A percentile compares a stretch with the other conserved stretches of the same genome.
Conservation (phyloP, 2,797 vertebrate genomes). For the Acanthurus leucopareius region DNA sequence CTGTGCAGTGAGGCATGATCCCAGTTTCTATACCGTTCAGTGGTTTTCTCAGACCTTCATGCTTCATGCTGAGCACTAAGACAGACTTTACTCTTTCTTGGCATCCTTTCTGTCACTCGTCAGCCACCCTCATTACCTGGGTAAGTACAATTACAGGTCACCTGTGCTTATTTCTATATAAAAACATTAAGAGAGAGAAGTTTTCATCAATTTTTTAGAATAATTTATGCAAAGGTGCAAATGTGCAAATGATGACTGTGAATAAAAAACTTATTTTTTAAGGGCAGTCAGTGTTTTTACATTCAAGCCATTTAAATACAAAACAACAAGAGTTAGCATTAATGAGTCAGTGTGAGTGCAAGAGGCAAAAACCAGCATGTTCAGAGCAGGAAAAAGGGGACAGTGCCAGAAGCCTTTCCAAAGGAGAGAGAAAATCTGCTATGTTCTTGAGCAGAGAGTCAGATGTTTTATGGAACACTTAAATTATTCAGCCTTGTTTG, state of each 20-base stretch:
- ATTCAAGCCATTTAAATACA: not conserved
- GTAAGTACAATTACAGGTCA: slow-evolving; percentile 13
- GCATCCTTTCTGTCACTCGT: not conserved
- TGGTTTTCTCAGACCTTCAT: slow-evolving; percentile 4
- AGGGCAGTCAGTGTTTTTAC: not conserved
- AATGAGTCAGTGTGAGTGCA: slow-evolving; percentile 1
- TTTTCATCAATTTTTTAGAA: not conserved
- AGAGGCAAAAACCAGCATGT: slow-evolving; percentile 25
- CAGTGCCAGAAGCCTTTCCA: slow-evolving; percentile 12
- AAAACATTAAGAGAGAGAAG: not conserved
- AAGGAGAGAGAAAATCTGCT: slow-evolving; percentile 27
- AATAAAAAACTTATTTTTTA: not conserved
- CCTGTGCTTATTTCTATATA: not conserved
- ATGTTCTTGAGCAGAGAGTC: slow-evolving; percentile 38
- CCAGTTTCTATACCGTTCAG: not conserved
- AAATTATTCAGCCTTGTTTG: slow-evolving; percentile 68
- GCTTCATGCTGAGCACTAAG: slow-evolving; percentile 4
- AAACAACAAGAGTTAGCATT: slow-evolving; percentile 12
- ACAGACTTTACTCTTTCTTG: not conserved
- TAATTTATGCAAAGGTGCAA: not conserved
- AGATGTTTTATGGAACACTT: slow-evolving; percentile 67
- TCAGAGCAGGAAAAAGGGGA: slow-evolving; percentile 7
- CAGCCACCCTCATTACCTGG: not conserved
- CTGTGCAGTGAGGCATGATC: slow-evolving; percentile 9
- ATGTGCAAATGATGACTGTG: not conserved